Conservation (phyloP, 2,113 vertebrate genomes). For the Seriola rivoliana region DNA sequence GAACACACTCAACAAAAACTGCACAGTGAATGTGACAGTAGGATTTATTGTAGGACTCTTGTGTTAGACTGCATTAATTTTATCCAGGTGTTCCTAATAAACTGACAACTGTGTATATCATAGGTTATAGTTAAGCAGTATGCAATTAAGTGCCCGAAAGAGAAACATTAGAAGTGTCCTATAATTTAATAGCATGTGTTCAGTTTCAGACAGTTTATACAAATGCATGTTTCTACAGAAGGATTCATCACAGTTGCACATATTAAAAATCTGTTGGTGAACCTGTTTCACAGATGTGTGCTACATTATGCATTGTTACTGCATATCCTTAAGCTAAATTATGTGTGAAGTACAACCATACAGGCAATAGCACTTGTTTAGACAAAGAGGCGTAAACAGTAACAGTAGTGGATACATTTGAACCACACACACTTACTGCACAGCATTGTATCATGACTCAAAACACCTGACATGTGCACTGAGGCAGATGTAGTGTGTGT, state of each 20-base stretch:
- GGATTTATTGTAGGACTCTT: too few species aligned
- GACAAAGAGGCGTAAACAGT: not conserved
- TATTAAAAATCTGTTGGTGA: constrained; percentile 7
- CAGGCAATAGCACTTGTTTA: not conserved
- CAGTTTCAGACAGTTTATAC: too few species aligned
- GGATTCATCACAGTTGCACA: not conserved
- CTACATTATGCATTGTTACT: constrained; percentile 17
- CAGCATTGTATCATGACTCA: not conserved
- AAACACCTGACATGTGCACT: not conserved
- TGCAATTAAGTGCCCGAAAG: not conserved
- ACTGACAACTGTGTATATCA: not conserved
- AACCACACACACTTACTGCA: not conserved
- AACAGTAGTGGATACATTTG: not conserved
- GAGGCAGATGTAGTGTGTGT: not conserved
- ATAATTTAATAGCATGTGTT: not conserved
- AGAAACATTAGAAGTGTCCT: not conserved
- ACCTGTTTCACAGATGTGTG: constrained; percentile 18
- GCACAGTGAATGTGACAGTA: too few species aligned
- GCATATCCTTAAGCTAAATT: constrained; percentile 1
- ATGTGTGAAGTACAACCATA: constrained; percentile 53
- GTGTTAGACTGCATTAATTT: too few species aligned
- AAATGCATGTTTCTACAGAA: not conserved
- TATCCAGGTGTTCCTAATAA: not conserved
- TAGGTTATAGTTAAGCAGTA: not conserved
- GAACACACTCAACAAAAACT: too few species aligned